These are phyloP conservation scores for Equus quagga DNA, from an alignment of 2,113 vertebrate species.

Conservation along the genomic window DNA sequence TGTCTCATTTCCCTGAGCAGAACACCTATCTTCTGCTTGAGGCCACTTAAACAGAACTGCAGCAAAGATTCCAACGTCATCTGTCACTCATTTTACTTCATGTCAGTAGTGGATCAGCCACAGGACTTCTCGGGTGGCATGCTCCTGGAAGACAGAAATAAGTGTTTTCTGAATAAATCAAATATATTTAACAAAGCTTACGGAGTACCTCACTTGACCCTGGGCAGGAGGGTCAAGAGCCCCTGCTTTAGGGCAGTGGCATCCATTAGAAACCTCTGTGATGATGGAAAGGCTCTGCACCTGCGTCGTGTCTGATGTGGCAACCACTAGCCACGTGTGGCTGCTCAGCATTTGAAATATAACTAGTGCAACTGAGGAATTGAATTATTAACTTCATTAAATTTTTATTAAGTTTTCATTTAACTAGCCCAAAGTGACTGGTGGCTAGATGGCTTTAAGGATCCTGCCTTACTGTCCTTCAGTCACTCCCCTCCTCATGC, in stretches of 20 bases:
- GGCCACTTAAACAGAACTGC: not conserved
- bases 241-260: not conserved
- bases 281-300: not conserved
- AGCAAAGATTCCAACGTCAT: not conserved
- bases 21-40: not conserved
- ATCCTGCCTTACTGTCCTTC: not conserved
- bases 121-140: not conserved
- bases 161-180: not conserved
- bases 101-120: too few species aligned
- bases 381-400: not conserved
- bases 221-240: not conserved
- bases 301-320: not conserved
- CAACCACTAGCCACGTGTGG: not conserved
- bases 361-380: not conserved
- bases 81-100: fast-evolving
- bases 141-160: not conserved
- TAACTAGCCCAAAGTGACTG: not conserved
- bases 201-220: not conserved
- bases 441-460: not conserved
- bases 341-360: not conserved
- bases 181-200: not conserved
- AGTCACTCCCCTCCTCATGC: not conserved
- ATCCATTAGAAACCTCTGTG: not conserved
- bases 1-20: not conserved
- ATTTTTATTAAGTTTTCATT: slow-evolving; percentile 17